Evolutionary conservation across 2,113 vertebrate species (phyloP).

Genomic region (Triplophysa siluroides): DNA sequence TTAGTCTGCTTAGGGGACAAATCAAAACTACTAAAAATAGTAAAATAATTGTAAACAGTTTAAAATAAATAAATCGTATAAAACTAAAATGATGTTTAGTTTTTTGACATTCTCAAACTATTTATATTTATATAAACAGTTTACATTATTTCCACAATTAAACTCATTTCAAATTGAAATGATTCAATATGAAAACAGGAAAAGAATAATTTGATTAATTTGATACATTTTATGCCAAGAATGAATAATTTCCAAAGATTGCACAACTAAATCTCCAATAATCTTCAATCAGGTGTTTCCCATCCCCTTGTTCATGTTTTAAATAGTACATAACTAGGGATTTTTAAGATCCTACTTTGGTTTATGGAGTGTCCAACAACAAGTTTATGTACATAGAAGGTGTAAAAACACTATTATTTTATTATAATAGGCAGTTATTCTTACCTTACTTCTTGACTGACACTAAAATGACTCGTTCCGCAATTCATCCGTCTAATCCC

Average conservation of each 20-base stretch:
- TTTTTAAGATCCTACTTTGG: no score
- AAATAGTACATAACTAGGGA: no score
- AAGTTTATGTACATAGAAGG: no score
- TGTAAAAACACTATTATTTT: no score
- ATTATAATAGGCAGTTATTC: no score
- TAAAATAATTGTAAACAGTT: neutral
- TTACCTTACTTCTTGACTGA: no score
- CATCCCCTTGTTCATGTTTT: neutral
- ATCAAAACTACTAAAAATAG: neutral
- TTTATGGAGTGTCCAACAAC: no score
- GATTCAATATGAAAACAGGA: neutral
- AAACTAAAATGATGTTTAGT: no score
- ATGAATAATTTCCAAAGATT: neutral
- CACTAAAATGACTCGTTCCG: no score
- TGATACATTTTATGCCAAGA: constrained; percentile 8
- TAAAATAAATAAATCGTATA: neutral
- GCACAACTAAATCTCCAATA: neutral
- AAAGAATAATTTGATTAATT: neutral
- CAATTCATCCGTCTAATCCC: no score
- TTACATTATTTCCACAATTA: neutral
- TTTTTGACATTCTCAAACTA: neutral
- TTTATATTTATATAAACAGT: no score
- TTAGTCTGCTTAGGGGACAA: neutral
- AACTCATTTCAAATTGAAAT: neutral
- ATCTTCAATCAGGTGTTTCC: constrained; percentile 4